Conservation (phyloP, 1,140 invertebrate species). For the Lepidurus apus region DNA sequence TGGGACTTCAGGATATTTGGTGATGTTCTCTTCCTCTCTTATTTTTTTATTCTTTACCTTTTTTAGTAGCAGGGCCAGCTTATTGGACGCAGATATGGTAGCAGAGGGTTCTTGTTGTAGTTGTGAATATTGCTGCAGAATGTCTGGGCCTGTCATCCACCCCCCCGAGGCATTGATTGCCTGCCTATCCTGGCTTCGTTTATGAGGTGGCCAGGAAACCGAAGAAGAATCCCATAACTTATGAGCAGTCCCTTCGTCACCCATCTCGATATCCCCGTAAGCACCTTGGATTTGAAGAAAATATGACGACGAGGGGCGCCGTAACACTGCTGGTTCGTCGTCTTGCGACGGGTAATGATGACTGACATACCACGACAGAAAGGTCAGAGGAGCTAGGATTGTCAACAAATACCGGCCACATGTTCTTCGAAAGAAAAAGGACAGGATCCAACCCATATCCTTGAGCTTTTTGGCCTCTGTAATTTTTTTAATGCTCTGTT, state of each 20-base stretch:
- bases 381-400: background rate
- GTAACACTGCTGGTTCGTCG: background rate
- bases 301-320: background rate
- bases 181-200: background rate
- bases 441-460: background rate
- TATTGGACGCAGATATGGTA: background rate
- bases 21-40: background rate
- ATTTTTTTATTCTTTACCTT: background rate
- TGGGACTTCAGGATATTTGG: background rate
- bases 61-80: background rate
- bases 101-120: background rate
- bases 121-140: background rate
- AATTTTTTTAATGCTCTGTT: background rate
- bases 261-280: constrained; percentile 4
- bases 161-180: constrained; percentile 9
- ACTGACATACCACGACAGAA: constrained; percentile 9
- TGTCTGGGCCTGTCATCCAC: background rate
- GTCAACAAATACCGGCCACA: background rate
- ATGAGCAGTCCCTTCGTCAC: background rate
- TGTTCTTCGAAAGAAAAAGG: background rate
- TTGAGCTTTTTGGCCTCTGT: background rate
- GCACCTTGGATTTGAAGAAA: background rate
- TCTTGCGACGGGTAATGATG: background rate
- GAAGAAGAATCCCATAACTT: constrained; percentile 13
- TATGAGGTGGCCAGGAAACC: constrained; percentile 3